Evolutionary conservation across 2,113 vertebrate species (phyloP), one percentile per base, ranked within the genome.

Genomic region (Myrmecophaga tridactyla): DNA sequence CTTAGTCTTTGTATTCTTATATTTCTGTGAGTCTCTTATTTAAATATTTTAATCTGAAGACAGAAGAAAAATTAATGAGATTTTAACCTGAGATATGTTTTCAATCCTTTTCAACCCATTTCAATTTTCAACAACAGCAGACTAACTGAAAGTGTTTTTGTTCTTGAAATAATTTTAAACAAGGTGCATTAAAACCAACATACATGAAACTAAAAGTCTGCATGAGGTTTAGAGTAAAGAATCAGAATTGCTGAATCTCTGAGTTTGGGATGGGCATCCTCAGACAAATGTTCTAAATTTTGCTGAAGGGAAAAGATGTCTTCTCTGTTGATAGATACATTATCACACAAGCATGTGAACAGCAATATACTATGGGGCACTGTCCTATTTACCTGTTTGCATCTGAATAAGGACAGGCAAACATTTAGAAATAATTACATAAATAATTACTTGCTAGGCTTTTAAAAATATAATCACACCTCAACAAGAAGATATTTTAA

Each of bases 281-380:
- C 8, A 43, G 4, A 18, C 4, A 48, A 72, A 72, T 2, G 9
- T 5, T 15, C 12, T 53, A 36, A 7, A 9, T 58, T 85, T 85
- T 10, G 6, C 6, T 4, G 20, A 12, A 75, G 20, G 34, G 20
- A n/a, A 73, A 27, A 51, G 41, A 1, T 56, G 7, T 48, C 46
- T 92, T 27, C 36, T 76, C 7, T 77, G 31, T 0, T 43, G 13
- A 27, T 13, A 1, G 0, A 21, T 4, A 31, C 23, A 31, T 43
- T 63, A 27, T n/a, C 15, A 72, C 65, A 2, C 4, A 76, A 85
- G 34, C 14, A 20, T 31, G n/a, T 58, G 48, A 73, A 20, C 5
- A 51, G 1, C 6, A 34, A 0, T 29, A 7, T 48, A 34, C 0
- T 73, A 34, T 7, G 5, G 39, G 23, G 11, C 2, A 0, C 14